Evolutionary conservation across 1,140 invertebrate species (phyloP).

Genomic region (Brachionus asplanchnoidis): DNA sequence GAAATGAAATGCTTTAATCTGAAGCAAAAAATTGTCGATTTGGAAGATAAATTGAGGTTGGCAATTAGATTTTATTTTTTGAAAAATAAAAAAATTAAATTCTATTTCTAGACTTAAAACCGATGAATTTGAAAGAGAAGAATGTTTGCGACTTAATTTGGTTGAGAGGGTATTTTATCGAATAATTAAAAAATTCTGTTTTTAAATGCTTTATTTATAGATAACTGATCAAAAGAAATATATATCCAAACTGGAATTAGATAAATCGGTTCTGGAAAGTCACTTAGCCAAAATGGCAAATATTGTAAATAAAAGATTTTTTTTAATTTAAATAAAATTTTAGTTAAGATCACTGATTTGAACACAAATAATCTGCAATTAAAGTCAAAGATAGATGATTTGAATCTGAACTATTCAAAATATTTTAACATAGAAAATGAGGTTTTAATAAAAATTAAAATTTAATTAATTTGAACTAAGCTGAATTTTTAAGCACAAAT

Average conservation of each 20-base stretch:
- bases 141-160: not conserved
- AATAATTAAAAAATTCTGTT: not conserved
- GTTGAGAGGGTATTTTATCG: not conserved
- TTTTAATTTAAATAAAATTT: not conserved
- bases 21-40: not conserved
- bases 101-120: not conserved
- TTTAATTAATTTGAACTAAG: not conserved
- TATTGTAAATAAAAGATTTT: not conserved
- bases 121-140: not conserved
- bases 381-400: not conserved
- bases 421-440: not conserved
- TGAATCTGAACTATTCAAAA: not conserved
- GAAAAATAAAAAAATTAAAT: not conserved
- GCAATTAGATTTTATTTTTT: not conserved
- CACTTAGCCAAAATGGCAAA: not conserved
- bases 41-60: not conserved
- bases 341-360: not conserved
- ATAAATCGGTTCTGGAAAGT: not conserved
- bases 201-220: not conserved
- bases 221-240: not conserved
- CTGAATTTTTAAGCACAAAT: not conserved
- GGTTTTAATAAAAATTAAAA: not conserved
- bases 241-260: not conserved
- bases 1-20: not conserved
- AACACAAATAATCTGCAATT: not conserved